Evolutionary conservation across 2,888 invertebrate species (phyloP), one percentile per base, ranked within the genome.

Genomic region (Autographa gamma): DNA sequence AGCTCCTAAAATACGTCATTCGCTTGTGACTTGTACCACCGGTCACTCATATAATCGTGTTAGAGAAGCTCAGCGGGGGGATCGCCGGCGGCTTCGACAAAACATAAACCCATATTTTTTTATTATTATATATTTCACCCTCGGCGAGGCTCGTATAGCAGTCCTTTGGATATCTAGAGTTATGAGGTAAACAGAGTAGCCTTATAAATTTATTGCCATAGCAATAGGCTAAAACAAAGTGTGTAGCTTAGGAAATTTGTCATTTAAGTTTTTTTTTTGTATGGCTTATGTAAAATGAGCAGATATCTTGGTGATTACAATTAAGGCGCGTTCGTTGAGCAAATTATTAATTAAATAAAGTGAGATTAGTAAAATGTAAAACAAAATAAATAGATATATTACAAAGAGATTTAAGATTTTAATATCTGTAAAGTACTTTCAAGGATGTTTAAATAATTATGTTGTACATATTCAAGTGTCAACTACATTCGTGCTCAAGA

Each of bases 41-140:
- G 48, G n/a, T 59, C 63, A 48, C 19, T 59, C 18, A 34, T 60
- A 64, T 84, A 84, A 82, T 84, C 71, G 73, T 13, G 71, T 84
- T 81, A 82, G 67, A 59, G 60, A 34, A 58, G 58, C 74, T 69
- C 63, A 60, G 74, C 62, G 34, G 52, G 52, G 75, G 74, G 72
- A 74, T 70, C 54, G 73, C 63, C 43, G 63, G 38, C 48, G 58
- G 58, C 64, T 77, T 62, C 69, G 52, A 52, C 60, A 63, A 61
- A 34, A 56, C 52, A 61, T 66, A 66, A 60, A 76, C 18, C 14
- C 7, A 61, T 60, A 13, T 71, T 78, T 76, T 61, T 60, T 76
- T 58, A 19, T 56, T 56, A 56, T 25, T 48, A 48, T 56, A 59
- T 65, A 59, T 65, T 48, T 48, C 18, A 43, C 16, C 19, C 19